Base-by-base conservation (phyloP, 2,888 invertebrate species). In the Acronicta alni region DNA sequence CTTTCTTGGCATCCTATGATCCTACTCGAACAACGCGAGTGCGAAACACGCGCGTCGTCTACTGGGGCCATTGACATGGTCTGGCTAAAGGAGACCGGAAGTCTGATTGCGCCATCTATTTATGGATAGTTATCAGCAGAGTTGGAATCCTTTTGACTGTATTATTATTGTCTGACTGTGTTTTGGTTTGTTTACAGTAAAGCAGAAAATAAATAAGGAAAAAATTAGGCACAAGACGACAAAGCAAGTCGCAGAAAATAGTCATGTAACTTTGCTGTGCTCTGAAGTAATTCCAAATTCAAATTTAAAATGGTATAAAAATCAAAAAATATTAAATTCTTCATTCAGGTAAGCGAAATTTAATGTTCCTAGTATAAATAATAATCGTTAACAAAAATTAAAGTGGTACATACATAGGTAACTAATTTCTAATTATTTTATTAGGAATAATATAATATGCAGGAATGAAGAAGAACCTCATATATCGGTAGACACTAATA, bases 271-370 rank as follows among this genome's bases (percentile, higher is more conserved):
- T 4, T 79, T 96, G 38, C 76, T 90, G 26, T 96, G 96, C 80
- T 95, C 95, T 2, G 95, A 95, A 90, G 88, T 94, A 17, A 89
- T 86, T 39, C 56, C 89, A 51, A 92, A 94, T 48, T 94, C 93
- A 39, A 82, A 89, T 52, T 90, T 96, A 2, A 79, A 92, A 48
- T 96, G 96, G 96, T 94, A 84, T 72, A 95, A 93, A 80, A 93
- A 95, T 72, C 90, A 93, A 8, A 81, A 89, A 42, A 57, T 83
- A 15, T 79, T 96, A 43, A 88, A 90, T 73, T 88, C 89, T 23
- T 66, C 82, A n/a, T 75, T 67, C 32, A 80, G 82, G 86, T 75
- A 57, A 10, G 17, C 12, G 4, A 12, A 39, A 12, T 9, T 4
- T 39, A n/a, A n/a, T n/a, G n/a, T n/a, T n/a, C n/a, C n/a, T n/a